Percentiles rank a stretch among this genome's conserved stretches.
Conservation (phyloP, 2,888 invertebrate species). For the Mamestra brassicae region DNA sequence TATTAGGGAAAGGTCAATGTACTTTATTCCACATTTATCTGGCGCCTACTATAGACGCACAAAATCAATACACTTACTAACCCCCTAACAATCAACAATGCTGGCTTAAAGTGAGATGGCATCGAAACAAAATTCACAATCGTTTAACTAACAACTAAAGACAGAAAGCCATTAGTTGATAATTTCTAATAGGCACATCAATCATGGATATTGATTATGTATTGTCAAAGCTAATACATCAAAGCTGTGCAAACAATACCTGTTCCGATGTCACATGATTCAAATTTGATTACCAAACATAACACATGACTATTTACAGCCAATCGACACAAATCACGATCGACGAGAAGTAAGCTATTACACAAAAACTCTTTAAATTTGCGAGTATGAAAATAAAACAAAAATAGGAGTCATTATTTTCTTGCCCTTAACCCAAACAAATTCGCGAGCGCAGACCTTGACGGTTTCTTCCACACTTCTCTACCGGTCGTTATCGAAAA, state of each 20-base stretch:
- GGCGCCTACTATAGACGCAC: no score
- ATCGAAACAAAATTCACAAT: not conserved
- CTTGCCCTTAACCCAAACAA: not conserved
- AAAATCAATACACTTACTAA: not conserved
- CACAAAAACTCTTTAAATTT: not conserved
- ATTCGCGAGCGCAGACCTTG: not conserved
- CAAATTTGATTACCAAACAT: conserved; percentile 38
- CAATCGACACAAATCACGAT: conserved; percentile 26
- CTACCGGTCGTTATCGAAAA: not conserved
- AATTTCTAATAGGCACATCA: conserved; percentile 23
- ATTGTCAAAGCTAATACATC: conserved; percentile 39
- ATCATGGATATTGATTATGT: conserved; percentile 30
- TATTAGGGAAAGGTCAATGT: no score
- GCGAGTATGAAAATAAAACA: not conserved
- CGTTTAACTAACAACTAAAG: not conserved
- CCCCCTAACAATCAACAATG: not conserved
- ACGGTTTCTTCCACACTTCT: not conserved
- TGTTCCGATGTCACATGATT: conserved; percentile 37
- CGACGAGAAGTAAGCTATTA: not conserved
- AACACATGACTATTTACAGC: conserved; percentile 26
- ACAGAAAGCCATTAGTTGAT: not conserved
- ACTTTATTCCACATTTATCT: no score
- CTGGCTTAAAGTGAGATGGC: not conserved
- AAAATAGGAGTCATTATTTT: not conserved
- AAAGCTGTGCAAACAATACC: conserved; percentile 32